Base-by-base conservation (phyloP, 1,140 invertebrate genomes). In the Sycobia sp. region DNA sequence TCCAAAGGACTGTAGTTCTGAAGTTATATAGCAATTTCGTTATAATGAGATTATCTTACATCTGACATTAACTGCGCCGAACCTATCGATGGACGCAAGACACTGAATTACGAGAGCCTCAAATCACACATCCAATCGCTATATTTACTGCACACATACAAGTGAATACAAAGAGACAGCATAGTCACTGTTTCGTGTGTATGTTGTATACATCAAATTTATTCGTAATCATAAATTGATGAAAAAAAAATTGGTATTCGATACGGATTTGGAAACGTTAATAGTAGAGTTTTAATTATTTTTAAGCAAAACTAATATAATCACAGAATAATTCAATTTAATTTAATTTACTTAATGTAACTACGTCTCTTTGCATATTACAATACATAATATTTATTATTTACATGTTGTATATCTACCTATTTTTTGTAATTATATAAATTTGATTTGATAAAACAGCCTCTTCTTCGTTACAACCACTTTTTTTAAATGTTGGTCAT, bases 361-460 rank as follows among this genome's bases (percentile, higher is more conserved):
- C 38, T 59, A 62, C 51, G 49, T 63, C 25, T 69, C 29, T 51
- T 62, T 34, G 22, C 60, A 60, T 63, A 66, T 43, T 61, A 62
- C 50, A 57, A 62, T 65, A 57, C 51, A 60, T 61, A 36, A 49
- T 56, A 62, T 54, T 66, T 55, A 61, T 59, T 62, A 65, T 57
- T 64, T 64, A 63, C 69, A 66, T 59, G 49, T 68, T 69, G 68
- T 67, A 67, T 69, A 69, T 67, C 72, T 72, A 75, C 71, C 69
- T 74, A 67, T 73, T 72, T n/a, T 68, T 69, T 73, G 68, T 62
- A 72, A 68, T 67, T 65, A 61, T 68, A 71, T 69, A 69, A 59
- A 77, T 76, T 77, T 76, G 74, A 77, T 77, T 77, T 76, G 59
- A 76, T 76, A 71, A 76, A 76, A 76, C 76, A 76, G 74, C 74